These are phyloP conservation scores for Drosophila stalkeri DNA, from an alignment of 2,888 invertebrate species.

Conservation along the genomic window DNA sequence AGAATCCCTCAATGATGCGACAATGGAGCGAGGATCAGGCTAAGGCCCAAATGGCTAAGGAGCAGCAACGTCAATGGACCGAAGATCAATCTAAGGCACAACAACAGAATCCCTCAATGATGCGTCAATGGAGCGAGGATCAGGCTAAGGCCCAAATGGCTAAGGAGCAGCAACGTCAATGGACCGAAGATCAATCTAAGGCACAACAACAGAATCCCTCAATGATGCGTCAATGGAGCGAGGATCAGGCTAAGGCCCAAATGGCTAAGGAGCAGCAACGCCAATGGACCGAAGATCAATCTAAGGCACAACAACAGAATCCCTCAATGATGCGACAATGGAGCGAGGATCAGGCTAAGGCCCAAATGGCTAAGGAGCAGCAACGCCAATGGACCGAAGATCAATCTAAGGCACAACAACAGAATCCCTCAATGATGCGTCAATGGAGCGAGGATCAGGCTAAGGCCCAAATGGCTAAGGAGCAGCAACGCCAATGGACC, in stretches of 20 bases:
- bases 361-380: not conserved
- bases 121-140: too few species aligned
- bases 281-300: not conserved
- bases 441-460: conserved; percentile 16
- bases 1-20: too few species aligned
- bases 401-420: not conserved
- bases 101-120: too few species aligned
- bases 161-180: too few species aligned
- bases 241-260: conserved; percentile 1
- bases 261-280: conserved; percentile 1
- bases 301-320: not conserved
- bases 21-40: conserved; percentile 2
- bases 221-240: conserved; percentile 6
- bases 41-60: not conserved
- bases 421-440: too few species aligned
- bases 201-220: conserved; percentile 8
- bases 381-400: conserved; percentile 19
- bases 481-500: conserved; percentile 20
- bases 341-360: not conserved
- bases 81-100: too few species aligned
- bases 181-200: not conserved
- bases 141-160: too few species aligned
- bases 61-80: too few species aligned
- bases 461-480: not conserved
- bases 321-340: not conserved